phyloP scores from a whole-genome alignment of 2,888 invertebrate genomes.

The Fissipunctia ypsillon region DNA sequence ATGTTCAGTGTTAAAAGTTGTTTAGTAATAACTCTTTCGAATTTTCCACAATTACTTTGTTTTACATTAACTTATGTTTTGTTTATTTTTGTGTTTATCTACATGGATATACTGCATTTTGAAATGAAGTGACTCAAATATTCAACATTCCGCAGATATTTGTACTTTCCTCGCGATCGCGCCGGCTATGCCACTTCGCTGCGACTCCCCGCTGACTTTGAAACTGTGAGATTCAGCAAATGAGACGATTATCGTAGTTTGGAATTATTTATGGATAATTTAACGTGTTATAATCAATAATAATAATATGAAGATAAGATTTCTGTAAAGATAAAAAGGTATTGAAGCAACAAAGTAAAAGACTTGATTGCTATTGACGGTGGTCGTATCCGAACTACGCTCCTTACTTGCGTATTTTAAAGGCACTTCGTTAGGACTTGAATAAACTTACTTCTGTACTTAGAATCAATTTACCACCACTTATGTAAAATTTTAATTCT shows the following conservation, averaged over 20 bases:
- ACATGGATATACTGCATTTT: neutral
- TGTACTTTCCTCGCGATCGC: neutral
- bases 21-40: constrained; percentile 20
- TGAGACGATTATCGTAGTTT: constrained; percentile 25
- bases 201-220: constrained; percentile 34
- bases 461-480: constrained; percentile 48
- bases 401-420: constrained; percentile 34
- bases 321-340: constrained; percentile 32
- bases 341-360: constrained; percentile 41
- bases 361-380: constrained; percentile 22
- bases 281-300: constrained; percentile 9
- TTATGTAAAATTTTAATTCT: constrained; percentile 33
- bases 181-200: neutral
- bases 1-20: constrained; percentile 30
- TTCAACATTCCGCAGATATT: constrained; percentile 13
- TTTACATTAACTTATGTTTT: neutral
- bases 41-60: constrained; percentile 5
- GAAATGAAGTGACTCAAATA: constrained; percentile 2
- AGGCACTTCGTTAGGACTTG: constrained; percentile 30
- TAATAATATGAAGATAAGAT: constrained; percentile 7
- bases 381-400: constrained; percentile 29
- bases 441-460: constrained; percentile 36
- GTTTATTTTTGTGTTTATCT: neutral
- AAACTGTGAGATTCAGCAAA: constrained; percentile 29
- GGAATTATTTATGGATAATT: constrained; percentile 15